A percentile compares a stretch with the other conserved stretches of the same genome.
Conservation (phyloP, 1,140 invertebrate species). For the Charaxes varanes region DNA sequence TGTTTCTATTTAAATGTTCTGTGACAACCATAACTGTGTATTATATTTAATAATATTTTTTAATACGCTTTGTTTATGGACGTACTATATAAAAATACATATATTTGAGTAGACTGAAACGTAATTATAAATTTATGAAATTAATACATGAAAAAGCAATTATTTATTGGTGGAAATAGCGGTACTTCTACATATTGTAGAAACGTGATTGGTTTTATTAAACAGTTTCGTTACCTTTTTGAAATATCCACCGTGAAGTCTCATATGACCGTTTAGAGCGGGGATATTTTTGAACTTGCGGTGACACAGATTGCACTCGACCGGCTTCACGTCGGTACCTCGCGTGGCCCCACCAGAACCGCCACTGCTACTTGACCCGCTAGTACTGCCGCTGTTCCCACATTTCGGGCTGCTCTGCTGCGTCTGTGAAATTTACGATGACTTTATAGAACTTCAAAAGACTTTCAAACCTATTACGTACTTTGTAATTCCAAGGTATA, state of each 20-base stretch:
- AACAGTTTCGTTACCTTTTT: slow-evolving; percentile 88
- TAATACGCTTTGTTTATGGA: too few relatives aligned
- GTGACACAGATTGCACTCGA: slow-evolving; percentile 95
- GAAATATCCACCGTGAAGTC: slow-evolving; percentile 96
- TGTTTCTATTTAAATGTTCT: too few relatives aligned
- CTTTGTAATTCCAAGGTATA: slow-evolving; percentile 60
- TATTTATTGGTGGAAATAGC: too few relatives aligned
- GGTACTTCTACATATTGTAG: too few relatives aligned
- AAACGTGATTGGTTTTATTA: too few relatives aligned
- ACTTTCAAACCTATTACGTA: slow-evolving; percentile 58
- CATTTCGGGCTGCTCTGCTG: slow-evolving; percentile 52
- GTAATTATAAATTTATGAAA: too few relatives aligned
- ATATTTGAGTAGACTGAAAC: too few relatives aligned
- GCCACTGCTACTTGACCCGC: slow-evolving; percentile 24
- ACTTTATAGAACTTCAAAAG: slow-evolving; percentile 58
- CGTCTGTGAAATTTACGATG: slow-evolving; percentile 53
- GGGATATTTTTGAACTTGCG: slow-evolving; percentile 97
- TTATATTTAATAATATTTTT: too few relatives aligned
- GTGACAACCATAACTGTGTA: too few relatives aligned
- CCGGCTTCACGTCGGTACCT: slow-evolving; percentile 79
- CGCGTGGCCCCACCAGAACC: slow-evolving; percentile 21
- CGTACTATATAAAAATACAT: too few relatives aligned
- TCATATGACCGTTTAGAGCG: slow-evolving; percentile 97
- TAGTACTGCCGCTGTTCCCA: slow-evolving; percentile 27
- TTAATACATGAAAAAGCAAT: too few relatives aligned